These are phyloP conservation scores for Euwallacea fornicatus DNA, from an alignment of 1,140 invertebrate species.

Conservation along the genomic window DNA sequence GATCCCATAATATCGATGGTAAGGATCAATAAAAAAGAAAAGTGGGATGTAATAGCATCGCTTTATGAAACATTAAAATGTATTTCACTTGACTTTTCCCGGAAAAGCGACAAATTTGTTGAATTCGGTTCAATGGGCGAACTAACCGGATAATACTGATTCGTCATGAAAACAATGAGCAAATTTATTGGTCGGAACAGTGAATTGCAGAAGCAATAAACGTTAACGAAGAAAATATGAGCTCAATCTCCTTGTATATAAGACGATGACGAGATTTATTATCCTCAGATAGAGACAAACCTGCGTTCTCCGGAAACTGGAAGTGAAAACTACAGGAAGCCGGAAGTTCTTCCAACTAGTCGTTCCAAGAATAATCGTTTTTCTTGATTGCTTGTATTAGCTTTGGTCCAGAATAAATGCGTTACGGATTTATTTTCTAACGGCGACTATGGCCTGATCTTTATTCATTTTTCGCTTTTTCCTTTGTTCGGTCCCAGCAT, in stretches of 20 bases:
- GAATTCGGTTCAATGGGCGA: constrained; percentile 14
- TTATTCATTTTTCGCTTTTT: constrained; percentile 32
- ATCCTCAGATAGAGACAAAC: constrained; percentile 42
- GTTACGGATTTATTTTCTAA: constrained; percentile 35
- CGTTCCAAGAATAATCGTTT: constrained; percentile 42
- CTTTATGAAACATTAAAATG: too few species aligned
- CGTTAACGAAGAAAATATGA: constrained; percentile 42
- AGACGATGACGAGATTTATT: constrained; percentile 43
- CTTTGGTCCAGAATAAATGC: constrained; percentile 37
- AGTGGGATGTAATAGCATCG: too few species aligned
- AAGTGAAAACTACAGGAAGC: constrained; percentile 46
- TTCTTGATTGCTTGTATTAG: constrained; percentile 43
- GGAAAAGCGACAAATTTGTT: constrained; percentile 2
- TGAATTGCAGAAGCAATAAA: constrained; percentile 33
- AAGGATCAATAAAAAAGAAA: too few species aligned
- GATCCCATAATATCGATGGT: too few species aligned
- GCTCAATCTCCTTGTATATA: constrained; percentile 43
- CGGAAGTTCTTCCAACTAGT: constrained; percentile 45
- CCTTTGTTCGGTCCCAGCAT: constrained; percentile 23
- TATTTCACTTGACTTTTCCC: neutral
- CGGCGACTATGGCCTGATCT: constrained; percentile 36
- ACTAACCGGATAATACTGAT: constrained; percentile 14
- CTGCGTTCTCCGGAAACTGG: constrained; percentile 43
- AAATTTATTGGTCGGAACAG: constrained; percentile 36
- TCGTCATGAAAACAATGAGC: constrained; percentile 31